These are phyloP conservation scores for Campoletis raptor DNA, from an alignment of 2,888 invertebrate species.

Conservation along the genomic window DNA sequence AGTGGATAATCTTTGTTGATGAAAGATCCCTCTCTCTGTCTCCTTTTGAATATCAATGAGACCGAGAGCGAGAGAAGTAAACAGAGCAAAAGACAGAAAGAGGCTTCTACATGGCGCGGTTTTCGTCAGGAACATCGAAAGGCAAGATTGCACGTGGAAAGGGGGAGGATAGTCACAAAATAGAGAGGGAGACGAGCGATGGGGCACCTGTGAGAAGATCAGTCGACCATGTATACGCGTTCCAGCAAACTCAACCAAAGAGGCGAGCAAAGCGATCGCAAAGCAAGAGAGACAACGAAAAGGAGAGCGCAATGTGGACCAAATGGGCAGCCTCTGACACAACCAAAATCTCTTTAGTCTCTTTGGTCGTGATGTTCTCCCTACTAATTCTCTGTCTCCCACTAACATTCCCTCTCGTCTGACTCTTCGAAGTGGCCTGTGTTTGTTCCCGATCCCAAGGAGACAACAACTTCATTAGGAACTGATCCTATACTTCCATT, in stretches of 20 bases:
- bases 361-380: slow-evolving; percentile 25
- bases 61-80: slow-evolving; percentile 40
- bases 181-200: slow-evolving; percentile 64
- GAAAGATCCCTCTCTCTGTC: background rate
- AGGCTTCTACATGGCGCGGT: slow-evolving; percentile 39
- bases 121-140: slow-evolving; percentile 38
- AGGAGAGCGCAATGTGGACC: slow-evolving; percentile 45
- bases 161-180: slow-evolving; percentile 49
- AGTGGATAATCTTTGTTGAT: slow-evolving; percentile 13
- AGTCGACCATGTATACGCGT: slow-evolving; percentile 37
- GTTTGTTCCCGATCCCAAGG: slow-evolving; percentile 75
- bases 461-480: slow-evolving; percentile 84
- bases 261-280: slow-evolving; percentile 53
- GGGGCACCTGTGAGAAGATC: slow-evolving; percentile 34
- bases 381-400: slow-evolving; percentile 13
- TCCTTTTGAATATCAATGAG: slow-evolving; percentile 5
- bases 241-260: slow-evolving; percentile 54
- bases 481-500: slow-evolving; percentile 66
- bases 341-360: slow-evolving; percentile 59
- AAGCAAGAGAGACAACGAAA: slow-evolving; percentile 56
- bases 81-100: slow-evolving; percentile 16
- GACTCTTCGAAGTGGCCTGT: slow-evolving; percentile 46
- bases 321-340: slow-evolving; percentile 65
- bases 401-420: slow-evolving; percentile 22
- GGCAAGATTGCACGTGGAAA: slow-evolving; percentile 17